phyloP scores from a whole-genome alignment of 2,797 vertebrate genomes.

The Enteromius viviparus region DNA sequence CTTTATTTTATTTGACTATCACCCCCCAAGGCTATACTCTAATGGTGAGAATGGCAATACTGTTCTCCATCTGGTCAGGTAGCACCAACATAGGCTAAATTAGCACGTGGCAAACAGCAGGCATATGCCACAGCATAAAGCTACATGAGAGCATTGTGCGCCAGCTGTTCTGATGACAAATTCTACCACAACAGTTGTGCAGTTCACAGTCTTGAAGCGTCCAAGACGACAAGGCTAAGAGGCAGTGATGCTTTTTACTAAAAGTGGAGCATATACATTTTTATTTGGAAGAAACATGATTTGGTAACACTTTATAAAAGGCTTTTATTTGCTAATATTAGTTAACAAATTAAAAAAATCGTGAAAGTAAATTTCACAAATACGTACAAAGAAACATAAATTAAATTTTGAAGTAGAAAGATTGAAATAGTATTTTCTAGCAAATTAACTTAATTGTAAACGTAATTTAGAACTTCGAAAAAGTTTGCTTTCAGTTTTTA shows the following conservation, averaged over 20 bases:
- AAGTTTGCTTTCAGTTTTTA: background rate
- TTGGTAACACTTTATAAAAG: background rate
- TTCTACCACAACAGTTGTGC: conserved; percentile 94
- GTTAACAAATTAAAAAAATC: background rate
- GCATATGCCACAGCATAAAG: conserved; percentile 98
- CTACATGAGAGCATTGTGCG: conserved; percentile 92
- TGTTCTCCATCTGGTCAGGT: conserved; percentile 93
- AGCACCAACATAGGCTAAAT: conserved; percentile 90
- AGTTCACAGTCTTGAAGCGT: conserved; percentile 87
- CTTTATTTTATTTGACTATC: conserved; percentile 96
- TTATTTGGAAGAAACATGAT: background rate
- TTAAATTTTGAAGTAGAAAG: background rate
- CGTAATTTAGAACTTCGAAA: background rate
- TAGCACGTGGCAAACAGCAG: conserved; percentile 92
- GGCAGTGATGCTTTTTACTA: conserved; percentile 57
- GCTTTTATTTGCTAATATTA: background rate
- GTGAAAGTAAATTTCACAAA: background rate
- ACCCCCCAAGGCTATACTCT: conserved; percentile 86
- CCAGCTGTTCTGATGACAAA: conserved; percentile 97
- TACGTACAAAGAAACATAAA: background rate
- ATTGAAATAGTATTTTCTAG: background rate
- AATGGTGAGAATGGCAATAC: conserved; percentile 95
- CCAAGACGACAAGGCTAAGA: conserved; percentile 76
- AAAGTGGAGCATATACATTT: conserved; percentile 58
- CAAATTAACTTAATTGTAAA: background rate